Conservation (phyloP, 2,888 invertebrate species). For the Thereva nobilitata region DNA sequence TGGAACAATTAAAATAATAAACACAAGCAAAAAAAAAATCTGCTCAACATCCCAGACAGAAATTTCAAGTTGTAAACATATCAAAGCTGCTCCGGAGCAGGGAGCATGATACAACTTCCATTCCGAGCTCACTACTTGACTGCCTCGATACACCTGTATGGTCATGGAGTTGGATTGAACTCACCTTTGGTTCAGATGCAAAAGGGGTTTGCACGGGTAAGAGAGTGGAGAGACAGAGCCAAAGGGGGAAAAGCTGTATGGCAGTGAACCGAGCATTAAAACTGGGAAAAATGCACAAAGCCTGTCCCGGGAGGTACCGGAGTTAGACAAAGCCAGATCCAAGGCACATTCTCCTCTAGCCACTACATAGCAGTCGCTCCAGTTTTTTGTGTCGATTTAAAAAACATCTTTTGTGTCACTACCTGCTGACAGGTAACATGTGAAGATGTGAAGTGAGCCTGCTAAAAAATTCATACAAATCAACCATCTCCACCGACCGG, state of each 20-base stretch:
- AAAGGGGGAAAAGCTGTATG: conserved; percentile 18
- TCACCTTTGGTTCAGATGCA: conserved; percentile 1
- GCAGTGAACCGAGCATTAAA: conserved; percentile 21
- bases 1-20: conserved; percentile 32
- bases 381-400: conserved; percentile 25
- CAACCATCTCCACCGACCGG: conserved; percentile 24
- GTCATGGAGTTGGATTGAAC: conserved; percentile 23
- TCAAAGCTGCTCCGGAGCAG: not conserved
- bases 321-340: conserved; percentile 43
- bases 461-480: conserved; percentile 40
- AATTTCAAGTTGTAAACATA: conserved; percentile 24
- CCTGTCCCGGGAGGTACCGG: not conserved
- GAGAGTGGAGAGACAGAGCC: not conserved
- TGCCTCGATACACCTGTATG: conserved; percentile 24
- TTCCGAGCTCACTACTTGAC: not conserved
- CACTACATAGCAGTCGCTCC: conserved; percentile 39
- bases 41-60: conserved; percentile 3
- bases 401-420: conserved; percentile 48
- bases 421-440: conserved; percentile 56
- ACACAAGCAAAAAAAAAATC: conserved; percentile 19
- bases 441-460: conserved; percentile 55
- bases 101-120: conserved; percentile 1
- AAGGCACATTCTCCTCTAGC: conserved; percentile 21
- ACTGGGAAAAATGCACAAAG: conserved; percentile 12
- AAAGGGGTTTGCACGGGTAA: no score